Evolutionary conservation across 2,113 vertebrate species (phyloP).

Genomic region (Glaucidium brasilianum): DNA sequence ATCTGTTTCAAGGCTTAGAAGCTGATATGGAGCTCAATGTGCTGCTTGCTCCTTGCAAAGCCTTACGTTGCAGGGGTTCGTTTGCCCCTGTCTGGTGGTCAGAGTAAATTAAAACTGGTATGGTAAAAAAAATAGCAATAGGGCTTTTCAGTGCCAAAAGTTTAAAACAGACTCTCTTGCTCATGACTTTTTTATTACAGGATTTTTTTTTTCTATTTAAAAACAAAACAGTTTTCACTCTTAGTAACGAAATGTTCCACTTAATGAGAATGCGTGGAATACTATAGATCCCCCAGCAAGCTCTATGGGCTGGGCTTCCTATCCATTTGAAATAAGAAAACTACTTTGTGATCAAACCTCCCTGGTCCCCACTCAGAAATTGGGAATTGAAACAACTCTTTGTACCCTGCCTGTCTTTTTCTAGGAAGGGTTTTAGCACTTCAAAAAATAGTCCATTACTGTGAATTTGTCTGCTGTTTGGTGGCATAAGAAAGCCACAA

Average conservation of each 20-base stretch:
- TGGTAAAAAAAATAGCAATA: neutral
- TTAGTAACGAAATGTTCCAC: neutral
- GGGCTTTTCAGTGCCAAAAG: neutral
- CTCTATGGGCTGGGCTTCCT: neutral
- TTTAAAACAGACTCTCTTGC: neutral
- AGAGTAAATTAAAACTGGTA: neutral
- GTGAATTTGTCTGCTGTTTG: neutral
- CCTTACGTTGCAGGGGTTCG: neutral
- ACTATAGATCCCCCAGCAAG: neutral
- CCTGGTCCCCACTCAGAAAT: neutral
- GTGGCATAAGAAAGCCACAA: neutral
- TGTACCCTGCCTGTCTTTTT: neutral
- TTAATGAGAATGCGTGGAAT: neutral
- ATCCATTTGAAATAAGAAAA: neutral
- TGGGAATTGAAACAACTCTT: neutral
- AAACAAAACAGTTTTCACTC: neutral
- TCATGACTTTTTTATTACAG: neutral
- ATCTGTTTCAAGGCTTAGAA: neutral
- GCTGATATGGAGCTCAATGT: accelerated
- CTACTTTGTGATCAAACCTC: neutral
- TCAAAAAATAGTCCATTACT: neutral
- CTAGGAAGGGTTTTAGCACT: neutral
- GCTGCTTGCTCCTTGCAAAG: neutral
- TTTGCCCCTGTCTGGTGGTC: neutral
- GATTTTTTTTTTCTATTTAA: neutral